Evolutionary conservation across 2,797 vertebrate species (phyloP).

Genomic region (Chiloscyllium punctatum): DNA sequence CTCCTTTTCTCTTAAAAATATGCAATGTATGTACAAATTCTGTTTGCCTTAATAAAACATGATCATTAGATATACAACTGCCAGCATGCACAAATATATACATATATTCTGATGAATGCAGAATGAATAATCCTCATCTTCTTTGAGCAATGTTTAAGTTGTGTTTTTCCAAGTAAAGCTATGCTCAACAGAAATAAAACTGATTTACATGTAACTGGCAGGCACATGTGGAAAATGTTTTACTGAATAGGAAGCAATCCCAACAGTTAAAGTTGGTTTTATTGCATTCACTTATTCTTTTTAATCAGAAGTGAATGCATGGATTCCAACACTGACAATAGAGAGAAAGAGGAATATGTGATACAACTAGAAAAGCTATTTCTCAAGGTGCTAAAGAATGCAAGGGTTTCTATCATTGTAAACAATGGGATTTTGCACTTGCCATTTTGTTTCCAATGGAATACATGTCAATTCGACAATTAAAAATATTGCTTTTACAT

Average conservation of each 20-base stretch:
- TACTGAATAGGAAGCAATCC: neutral
- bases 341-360: neutral
- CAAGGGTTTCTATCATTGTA: neutral
- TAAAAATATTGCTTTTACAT: neutral
- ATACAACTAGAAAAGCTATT: neutral
- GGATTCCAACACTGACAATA: neutral
- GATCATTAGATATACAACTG: no score
- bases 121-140: no score
- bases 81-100: no score
- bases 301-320: neutral
- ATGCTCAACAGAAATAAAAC: neutral
- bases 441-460: neutral
- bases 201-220: neutral
- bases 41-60: no score
- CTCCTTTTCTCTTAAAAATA: no score
- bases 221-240: neutral
- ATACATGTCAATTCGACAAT: neutral
- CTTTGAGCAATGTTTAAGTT: no score
- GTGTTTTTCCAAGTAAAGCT: no score
- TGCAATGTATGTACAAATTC: no score
- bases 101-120: no score
- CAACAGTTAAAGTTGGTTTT: neutral
- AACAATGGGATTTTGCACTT: neutral
- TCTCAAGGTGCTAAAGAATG: neutral
- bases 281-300: neutral